Percentiles rank a stretch among this genome's conserved stretches.
phyloP scores from a whole-genome alignment of 2,888 invertebrate genomes.

The Ferdinandea cuprea region DNA sequence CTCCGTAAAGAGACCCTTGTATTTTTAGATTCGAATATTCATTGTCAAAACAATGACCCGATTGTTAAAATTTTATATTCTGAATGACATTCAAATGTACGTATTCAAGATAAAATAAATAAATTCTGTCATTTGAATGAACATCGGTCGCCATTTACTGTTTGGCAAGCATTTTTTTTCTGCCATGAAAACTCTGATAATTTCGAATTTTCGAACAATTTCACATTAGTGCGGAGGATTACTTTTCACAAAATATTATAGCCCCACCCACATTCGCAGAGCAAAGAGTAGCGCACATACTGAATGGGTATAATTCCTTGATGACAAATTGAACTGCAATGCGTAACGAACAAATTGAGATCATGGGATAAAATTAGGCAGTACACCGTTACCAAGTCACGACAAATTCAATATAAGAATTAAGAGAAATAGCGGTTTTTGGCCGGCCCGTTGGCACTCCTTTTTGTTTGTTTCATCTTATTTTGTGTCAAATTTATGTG shows the following conservation, averaged over 20 bases:
- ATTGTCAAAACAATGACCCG: slow-evolving; percentile 49
- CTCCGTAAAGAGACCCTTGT: background rate
- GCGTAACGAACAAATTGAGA: slow-evolving; percentile 54
- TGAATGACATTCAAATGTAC: slow-evolving; percentile 48
- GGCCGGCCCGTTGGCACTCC: background rate
- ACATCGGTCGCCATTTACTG: slow-evolving; percentile 26
- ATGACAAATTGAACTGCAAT: slow-evolving; percentile 62
- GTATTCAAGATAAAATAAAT: slow-evolving; percentile 9
- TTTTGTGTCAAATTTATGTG: slow-evolving; percentile 16
- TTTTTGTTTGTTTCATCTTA: slow-evolving; percentile 1
- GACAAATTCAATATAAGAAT: slow-evolving; percentile 6
- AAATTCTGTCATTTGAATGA: slow-evolving; percentile 13
- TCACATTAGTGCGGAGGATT: slow-evolving; percentile 19
- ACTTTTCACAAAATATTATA: background rate
- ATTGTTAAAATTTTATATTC: slow-evolving; percentile 11
- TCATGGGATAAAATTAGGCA: slow-evolving; percentile 33
- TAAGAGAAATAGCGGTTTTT: background rate
- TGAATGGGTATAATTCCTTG: slow-evolving; percentile 15
- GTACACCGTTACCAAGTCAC: slow-evolving; percentile 34
- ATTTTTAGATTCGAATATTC: slow-evolving; percentile 37
- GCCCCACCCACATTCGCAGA: slow-evolving; percentile 44
- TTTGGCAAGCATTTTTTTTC: slow-evolving; percentile 15
- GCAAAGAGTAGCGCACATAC: slow-evolving; percentile 1
- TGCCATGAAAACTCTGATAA: slow-evolving; percentile 27
- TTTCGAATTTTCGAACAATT: slow-evolving; percentile 28